A percentile compares a stretch with the other conserved stretches of the same genome.
Conservation (phyloP, 2,113 vertebrate genomes). For the Anguilla rostrata region DNA sequence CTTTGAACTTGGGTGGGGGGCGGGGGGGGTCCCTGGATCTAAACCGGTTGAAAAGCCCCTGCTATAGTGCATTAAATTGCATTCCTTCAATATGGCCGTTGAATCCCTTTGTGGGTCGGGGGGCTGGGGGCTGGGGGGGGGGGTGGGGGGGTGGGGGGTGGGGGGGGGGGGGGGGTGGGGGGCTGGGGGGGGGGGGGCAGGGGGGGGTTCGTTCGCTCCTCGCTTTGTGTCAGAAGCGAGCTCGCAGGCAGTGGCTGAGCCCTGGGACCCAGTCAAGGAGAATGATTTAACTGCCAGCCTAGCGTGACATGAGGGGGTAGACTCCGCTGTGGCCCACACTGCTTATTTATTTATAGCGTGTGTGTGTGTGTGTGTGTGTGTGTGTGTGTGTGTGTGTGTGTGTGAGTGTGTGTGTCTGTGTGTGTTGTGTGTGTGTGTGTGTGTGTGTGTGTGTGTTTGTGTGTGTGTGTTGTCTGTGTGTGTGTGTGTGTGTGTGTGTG, state of each 20-base stretch:
- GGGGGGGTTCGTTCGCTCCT: not conserved
- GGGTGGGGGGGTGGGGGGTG: too few species aligned
- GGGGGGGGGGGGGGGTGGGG: too few species aligned
- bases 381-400: not conserved
- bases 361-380: not conserved
- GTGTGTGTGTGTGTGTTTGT: too few species aligned
- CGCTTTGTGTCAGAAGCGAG: constrained; percentile 21
- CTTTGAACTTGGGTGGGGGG: too few species aligned
- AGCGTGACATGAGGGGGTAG: not conserved
- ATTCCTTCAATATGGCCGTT: too few species aligned
- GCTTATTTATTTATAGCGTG: not conserved
- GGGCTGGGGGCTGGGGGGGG: too few species aligned
- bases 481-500: too few species aligned
- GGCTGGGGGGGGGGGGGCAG: too few species aligned
- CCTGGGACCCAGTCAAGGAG: constrained; percentile 53
- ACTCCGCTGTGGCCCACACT: not conserved
- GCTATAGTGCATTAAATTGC: too few species aligned
- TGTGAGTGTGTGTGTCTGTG: not conserved
- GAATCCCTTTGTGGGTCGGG: too few species aligned
- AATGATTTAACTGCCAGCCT: constrained; percentile 54
- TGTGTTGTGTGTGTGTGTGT: not conserved
- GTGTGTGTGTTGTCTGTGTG: not conserved
- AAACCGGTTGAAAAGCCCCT: too few species aligned
- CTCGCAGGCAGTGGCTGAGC: constrained; percentile 33
- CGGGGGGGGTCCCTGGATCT: too few species aligned